Conservation (phyloP, 2,888 invertebrate genomes). For the Galeopsomyia nigrocyanea region DNA sequence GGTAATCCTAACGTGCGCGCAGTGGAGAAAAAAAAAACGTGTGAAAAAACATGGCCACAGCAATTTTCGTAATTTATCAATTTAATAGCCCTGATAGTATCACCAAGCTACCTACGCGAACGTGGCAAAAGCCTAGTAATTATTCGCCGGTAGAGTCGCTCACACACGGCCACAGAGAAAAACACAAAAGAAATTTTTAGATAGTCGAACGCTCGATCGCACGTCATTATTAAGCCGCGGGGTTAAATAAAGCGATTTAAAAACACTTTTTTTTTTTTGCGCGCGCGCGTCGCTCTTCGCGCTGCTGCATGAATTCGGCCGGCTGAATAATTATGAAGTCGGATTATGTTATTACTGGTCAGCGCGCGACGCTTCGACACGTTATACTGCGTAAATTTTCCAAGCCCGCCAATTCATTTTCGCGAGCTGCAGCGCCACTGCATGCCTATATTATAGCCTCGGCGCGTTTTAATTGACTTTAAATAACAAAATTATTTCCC, state of each 20-base stretch:
- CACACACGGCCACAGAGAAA: too few relatives aligned
- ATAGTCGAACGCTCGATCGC: constrained; percentile 34
- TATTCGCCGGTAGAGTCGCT: constrained; percentile 34
- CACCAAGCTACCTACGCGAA: constrained; percentile 10
- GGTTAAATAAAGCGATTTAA: constrained; percentile 41
- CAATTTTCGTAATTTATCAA: constrained; percentile 42
- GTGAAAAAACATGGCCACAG: constrained; percentile 25
- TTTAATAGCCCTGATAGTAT: constrained; percentile 44
- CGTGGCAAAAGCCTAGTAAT: constrained; percentile 44
- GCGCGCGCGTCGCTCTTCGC: neutral
- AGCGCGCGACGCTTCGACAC: too few relatives aligned
- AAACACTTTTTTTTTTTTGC: constrained; percentile 41
- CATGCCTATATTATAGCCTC: neutral
- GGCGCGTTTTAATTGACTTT: neutral
- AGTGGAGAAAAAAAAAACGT: constrained; percentile 3
- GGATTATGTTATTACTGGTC: constrained; percentile 14
- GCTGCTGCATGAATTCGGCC: constrained; percentile 12
- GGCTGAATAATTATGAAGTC: constrained; percentile 24
- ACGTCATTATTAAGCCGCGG: constrained; percentile 40
- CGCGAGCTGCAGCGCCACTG: neutral
- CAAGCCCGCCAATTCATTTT: neutral
- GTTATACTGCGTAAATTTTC: neutral
- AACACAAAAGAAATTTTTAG: constrained; percentile 41
- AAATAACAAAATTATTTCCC: constrained; percentile 5
- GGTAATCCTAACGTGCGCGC: too few relatives aligned